Evolutionary conservation across 2,888 invertebrate species (phyloP).

Genomic region (Eilema griseolum): DNA sequence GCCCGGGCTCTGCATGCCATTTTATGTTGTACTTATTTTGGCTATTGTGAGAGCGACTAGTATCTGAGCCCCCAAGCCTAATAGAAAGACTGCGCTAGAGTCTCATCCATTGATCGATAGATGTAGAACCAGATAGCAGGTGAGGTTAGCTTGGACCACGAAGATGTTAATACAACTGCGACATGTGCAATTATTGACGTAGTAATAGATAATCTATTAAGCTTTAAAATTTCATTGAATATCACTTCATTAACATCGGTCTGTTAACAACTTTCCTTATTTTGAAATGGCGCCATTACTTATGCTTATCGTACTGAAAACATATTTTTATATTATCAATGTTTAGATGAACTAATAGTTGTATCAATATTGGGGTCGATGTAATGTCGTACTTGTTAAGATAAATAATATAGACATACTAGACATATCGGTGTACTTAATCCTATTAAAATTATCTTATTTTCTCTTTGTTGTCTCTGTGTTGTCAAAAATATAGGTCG

Average conservation of each 20-base stretch:
- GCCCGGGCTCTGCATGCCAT: too few relatives aligned
- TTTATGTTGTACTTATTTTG: too few relatives aligned
- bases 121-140: not conserved
- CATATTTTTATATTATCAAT: not conserved
- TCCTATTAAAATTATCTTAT: not conserved
- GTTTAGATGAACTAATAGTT: conserved; percentile 34
- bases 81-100: too few relatives aligned
- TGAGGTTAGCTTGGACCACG: not conserved
- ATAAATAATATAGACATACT: not conserved
- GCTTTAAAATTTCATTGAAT: too few relatives aligned
- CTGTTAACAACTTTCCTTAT: not conserved
- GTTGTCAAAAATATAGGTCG: not conserved
- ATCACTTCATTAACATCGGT: not conserved
- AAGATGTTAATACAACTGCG: not conserved
- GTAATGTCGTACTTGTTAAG: conserved; percentile 17
- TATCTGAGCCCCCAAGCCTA: too few relatives aligned
- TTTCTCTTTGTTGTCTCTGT: conserved; percentile 10
- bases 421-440: not conserved
- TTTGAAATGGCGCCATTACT: not conserved
- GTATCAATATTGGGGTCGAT: conserved; percentile 41
- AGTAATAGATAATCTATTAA: too few relatives aligned
- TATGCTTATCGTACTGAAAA: conserved; percentile 6
- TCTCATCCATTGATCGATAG: too few relatives aligned
- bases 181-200: not conserved
- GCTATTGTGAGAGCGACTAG: too few relatives aligned